Conservation (phyloP, 2,797 vertebrate genomes). For the Coluber constrictor region DNA sequence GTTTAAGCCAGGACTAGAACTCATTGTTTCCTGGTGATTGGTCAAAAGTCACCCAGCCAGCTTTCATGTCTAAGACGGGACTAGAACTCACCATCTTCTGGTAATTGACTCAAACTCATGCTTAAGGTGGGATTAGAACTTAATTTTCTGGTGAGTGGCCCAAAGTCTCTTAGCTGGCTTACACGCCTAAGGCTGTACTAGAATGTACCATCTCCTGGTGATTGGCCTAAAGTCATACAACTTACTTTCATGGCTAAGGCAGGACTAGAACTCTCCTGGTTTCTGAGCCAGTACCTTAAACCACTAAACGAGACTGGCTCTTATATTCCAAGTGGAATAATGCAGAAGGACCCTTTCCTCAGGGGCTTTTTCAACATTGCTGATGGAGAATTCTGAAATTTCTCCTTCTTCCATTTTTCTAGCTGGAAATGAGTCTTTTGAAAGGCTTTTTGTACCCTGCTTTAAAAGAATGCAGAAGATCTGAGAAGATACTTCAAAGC, state of each 20-base stretch:
- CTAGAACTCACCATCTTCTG: too few species aligned
- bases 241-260: neutral
- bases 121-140: too few species aligned
- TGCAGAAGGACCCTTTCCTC: neutral
- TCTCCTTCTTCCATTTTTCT: neutral
- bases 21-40: neutral
- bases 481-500: neutral
- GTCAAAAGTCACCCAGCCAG: neutral
- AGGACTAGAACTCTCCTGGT: neutral
- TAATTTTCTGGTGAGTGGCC: too few species aligned
- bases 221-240: neutral
- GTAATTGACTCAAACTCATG: too few species aligned
- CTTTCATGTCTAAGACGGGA: too few species aligned
- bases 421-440: neutral
- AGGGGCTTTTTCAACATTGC: neutral
- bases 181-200: too few species aligned
- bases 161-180: too few species aligned
- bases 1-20: neutral
- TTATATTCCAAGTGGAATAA: neutral
- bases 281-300: neutral
- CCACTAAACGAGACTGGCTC: neutral
- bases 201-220: too few species aligned
- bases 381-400: neutral
- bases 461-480: neutral
- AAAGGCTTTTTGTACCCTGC: neutral